Base-by-base conservation (phyloP, 1,140 invertebrate genomes). In the Campoletis sonorensis region DNA sequence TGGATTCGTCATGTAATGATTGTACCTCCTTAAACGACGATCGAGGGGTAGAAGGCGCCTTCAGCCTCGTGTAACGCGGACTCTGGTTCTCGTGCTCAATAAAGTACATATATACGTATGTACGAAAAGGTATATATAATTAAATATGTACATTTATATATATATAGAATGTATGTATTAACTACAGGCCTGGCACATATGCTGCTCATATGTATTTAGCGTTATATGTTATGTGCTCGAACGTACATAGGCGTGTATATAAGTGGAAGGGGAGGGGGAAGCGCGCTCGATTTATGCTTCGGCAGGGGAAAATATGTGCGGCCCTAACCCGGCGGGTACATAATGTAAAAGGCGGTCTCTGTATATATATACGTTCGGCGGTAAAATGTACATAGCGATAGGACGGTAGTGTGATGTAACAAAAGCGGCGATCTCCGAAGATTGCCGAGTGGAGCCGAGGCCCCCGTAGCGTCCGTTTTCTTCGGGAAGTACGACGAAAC, bases 321-420 rank as follows among this genome's bases (percentile, higher is more conserved):
- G 37, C 49, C 49, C 54, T n/a, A 64, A 76, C 21, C 54, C 49
- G 75, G 77, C 37, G 11, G 72, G 84, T 89, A 89, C 71, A 88
- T 88, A 87, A 89, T 88, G 75, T 89, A 86, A 81, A 82, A 51
- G 79, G 82, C 70, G 70, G 51, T 79, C 78, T 77, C 71, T 87
- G 85, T 88, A 49, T 85, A 87, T 80, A 81, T 70, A 49, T 85
- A 87, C 79, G 80, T 70, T 18, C 79, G 37, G n/a, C 27, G 16
- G 26, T 30, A 76, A n/a, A 71, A n/a, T 33, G 26, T 75, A 81
- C 84, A 89, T 89, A 88, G 84, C 84, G 76, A 80, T 72, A 33
- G 30, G 21, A 76, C 75, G 81, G 85, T 87, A 83, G 85, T 86
- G 85, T 92, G 90, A 92, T 91, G 90, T 91, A 91, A 92, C 89